Percentiles rank a stretch among this genome's conserved stretches.
Conservation (phyloP, 2,797 vertebrate species). For the Meda fulgida region DNA sequence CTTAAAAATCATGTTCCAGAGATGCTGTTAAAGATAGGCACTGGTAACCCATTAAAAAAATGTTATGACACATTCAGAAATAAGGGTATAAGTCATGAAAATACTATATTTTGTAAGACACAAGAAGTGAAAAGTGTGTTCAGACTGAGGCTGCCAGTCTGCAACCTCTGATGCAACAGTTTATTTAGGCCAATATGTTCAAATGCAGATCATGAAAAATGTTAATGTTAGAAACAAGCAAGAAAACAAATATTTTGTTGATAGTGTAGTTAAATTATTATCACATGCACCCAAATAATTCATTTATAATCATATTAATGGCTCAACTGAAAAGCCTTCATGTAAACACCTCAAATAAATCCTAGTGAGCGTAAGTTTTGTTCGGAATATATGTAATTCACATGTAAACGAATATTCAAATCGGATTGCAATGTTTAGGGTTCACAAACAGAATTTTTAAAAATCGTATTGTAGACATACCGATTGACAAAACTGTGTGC, state of each 20-base stretch:
- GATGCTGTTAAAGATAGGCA: neutral
- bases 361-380: too few species aligned
- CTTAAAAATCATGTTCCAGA: slow-evolving; percentile 4
- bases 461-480: neutral
- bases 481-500: neutral
- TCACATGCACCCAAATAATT: neutral
- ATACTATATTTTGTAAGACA: neutral
- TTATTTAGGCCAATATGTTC: slow-evolving; percentile 48
- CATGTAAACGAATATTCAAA: neutral
- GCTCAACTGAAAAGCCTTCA: too few species aligned
- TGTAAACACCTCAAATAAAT: too few species aligned
- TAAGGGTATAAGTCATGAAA: neutral
- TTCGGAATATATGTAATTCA: neutral
- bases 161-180: slow-evolving; percentile 44
- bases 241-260: slow-evolving; percentile 25
- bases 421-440: neutral
- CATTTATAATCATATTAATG: neutral
- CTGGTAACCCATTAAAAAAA: neutral
- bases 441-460: neutral
- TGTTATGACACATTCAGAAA: neutral
- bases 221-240: slow-evolving; percentile 18
- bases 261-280: neutral
- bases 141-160: slow-evolving; percentile 16
- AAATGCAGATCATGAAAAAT: slow-evolving; percentile 29
- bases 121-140: neutral